Evolutionary conservation across 2,113 vertebrate genomes (phyloP), one percentile per base, ranked within the genome.

Genomic region (Tragelaphus imberbis): DNA sequence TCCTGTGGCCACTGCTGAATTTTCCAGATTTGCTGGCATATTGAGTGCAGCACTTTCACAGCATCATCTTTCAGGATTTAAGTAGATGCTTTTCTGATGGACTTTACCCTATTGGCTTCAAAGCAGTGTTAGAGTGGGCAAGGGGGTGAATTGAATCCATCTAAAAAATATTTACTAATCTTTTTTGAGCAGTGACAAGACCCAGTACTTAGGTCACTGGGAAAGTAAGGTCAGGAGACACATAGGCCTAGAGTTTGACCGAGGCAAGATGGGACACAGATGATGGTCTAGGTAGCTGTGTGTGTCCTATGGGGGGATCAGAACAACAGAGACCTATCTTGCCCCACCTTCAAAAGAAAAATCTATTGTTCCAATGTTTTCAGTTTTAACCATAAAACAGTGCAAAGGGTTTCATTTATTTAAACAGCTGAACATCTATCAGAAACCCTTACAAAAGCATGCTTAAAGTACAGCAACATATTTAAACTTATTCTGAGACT

Each of bases 401-500:
- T 44, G 8, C 2, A 21, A 94, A 81, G 25, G 6, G 61, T 68
- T 96, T 85, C 28, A 88, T 58, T 89, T 92, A 77, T 47, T 89
- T 84, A 94, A 96, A 92, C 23, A 94, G n/a, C 5, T 95, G 27
- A 89, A 84, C 33, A 82, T 40, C 92, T 68, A 61, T 65, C 44
- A 96, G 49, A 94, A 71, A 86, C 3, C 19, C 51, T 68, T 88
- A 95, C 19, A 95, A 86, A 91, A 17, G 25, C 12, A 88, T 33
- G 44, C 23, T 95, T 86, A 92, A 94, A 88, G 84, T 55, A 95
- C 0, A 95, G 36, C 3, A 40, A 58, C 79, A 59, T 59, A 80
- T 63, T 95, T 96, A 94, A 97, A 85, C 19, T 93, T 44, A 79
- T 84, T 95, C 90, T 91, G 49, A 92, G 27, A 91, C 49, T 89